phyloP scores from a whole-genome alignment of 2,797 vertebrate species.

The Rhabdomys pumilio region DNA sequence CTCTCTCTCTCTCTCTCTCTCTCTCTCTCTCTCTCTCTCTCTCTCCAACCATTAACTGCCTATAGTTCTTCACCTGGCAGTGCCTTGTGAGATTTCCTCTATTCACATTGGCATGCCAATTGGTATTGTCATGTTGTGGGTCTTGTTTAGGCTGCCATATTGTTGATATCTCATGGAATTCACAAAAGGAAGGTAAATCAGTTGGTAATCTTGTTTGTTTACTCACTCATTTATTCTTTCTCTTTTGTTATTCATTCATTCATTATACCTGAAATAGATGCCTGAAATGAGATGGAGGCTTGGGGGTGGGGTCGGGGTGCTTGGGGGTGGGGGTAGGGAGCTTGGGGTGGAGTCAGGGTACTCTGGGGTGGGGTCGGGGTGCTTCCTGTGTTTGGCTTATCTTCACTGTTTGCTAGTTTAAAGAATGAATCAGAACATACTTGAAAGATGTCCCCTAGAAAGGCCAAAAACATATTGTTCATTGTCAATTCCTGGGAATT shows the following conservation, averaged over 20 bases:
- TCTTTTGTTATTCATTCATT: neutral
- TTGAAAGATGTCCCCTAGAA: neutral
- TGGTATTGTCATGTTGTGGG: neutral
- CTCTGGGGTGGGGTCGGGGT: too few species aligned
- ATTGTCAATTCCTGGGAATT: neutral
- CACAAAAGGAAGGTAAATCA: neutral
- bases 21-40: too few species aligned
- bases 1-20: too few species aligned
- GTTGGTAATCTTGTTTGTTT: neutral
- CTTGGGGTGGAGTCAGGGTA: too few species aligned
- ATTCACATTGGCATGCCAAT: neutral
- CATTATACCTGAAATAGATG: neutral
- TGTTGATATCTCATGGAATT: neutral
- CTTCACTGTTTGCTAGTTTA: conserved; percentile 31
- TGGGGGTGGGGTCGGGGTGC: neutral
- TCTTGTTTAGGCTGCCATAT: neutral
- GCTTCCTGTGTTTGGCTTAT: neutral
- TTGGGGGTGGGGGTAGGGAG: too few species aligned
- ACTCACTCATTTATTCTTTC: neutral
- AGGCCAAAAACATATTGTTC: neutral
- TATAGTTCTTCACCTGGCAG: neutral
- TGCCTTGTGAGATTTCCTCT: neutral
- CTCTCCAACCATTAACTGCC: neutral
- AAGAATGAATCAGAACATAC: neutral
- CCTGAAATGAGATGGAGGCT: neutral